A percentile compares a stretch with the other conserved stretches of the same genome.
phyloP scores from a whole-genome alignment of 2,888 invertebrate species.

The Priocnemis perturbator region DNA sequence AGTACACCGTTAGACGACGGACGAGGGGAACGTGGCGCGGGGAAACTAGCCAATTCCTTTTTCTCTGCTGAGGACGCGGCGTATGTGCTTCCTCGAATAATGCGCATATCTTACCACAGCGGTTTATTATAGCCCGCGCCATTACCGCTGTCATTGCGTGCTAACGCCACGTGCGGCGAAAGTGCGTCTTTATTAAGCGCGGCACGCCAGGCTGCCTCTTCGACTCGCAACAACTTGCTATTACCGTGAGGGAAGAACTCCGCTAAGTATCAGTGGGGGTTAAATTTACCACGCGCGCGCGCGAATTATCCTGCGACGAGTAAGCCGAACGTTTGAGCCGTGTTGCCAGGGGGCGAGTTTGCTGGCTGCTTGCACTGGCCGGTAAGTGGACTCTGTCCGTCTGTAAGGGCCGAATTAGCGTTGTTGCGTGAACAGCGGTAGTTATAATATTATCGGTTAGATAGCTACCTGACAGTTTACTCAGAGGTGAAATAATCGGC shows the following conservation, averaged over 20 bases:
- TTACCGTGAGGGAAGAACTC: not conserved
- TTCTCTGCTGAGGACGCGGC: not conserved
- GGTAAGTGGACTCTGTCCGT: no score
- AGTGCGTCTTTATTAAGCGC: constrained; percentile 59
- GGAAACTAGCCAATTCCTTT: not conserved
- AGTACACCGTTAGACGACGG: not conserved
- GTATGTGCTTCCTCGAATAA: constrained; percentile 38
- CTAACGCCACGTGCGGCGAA: constrained; percentile 46
- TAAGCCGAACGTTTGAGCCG: no score
- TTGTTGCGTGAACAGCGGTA: no score
- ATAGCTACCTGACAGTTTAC: no score
- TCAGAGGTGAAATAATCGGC: no score
- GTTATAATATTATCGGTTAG: no score
- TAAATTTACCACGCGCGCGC: not conserved
- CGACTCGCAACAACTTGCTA: no score
- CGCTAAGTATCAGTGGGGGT: not conserved
- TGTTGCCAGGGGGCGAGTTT: no score
- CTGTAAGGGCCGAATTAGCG: no score
- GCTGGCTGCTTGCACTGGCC: no score
- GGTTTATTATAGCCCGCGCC: constrained; percentile 58
- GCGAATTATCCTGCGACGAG: not conserved
- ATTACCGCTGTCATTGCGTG: constrained; percentile 61
- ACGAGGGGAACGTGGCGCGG: not conserved
- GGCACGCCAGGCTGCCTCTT: constrained; percentile 20
- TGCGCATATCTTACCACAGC: constrained; percentile 59